Evolutionary conservation across 2,113 vertebrate genomes (phyloP), one percentile per base, ranked within the genome.

Genomic region (Recurvirostra avosetta): DNA sequence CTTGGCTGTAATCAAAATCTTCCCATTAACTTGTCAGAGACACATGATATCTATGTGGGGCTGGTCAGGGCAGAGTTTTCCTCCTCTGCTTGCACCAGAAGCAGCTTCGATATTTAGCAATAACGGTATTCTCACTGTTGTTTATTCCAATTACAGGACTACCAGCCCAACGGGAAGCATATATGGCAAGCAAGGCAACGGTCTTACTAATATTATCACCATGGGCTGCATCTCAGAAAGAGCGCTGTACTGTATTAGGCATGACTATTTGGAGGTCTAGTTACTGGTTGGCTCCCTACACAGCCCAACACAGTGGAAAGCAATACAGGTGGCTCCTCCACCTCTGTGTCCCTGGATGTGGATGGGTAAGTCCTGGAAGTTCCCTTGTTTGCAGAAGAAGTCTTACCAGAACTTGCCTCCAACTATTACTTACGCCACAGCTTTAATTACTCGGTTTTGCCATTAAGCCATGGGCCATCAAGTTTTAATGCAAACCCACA

Each of bases 401-500:
- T 83, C 86, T 89, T 82, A 83, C 41, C 65, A 96, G 82, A 92
- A 93, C 83, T 96, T 96, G 71, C 45, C 49, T 94, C 40, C 5
- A 53, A 90, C 81, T 86, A 52, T 91, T 72, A 67, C 85, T 82
- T 74, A 77, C 0, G 5, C 34, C 77, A 76, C 53, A 66, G 70
- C 43, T 75, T n/a, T 92, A 90, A 85, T 94, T 90, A 59, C 86
- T 91, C 77, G 73, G 61, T 74, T 97, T 91, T 87, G 83, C 91
- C 71, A 87, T 96, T 86, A 94, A 97, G 94, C 90, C 83, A 88
- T 19, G 90, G 96, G 72, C 95, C 96, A 97, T 98, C 94, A 95
- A 95, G 82, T 95, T 97, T 97, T 97, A 98, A 97, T 88, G 88
- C 75, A 36, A 90, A 89, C 83, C 62, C 81, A 91, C 95, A 71